phyloP scores from a whole-genome alignment of 2,888 invertebrate genomes.

The Priocnemis perturbator region DNA sequence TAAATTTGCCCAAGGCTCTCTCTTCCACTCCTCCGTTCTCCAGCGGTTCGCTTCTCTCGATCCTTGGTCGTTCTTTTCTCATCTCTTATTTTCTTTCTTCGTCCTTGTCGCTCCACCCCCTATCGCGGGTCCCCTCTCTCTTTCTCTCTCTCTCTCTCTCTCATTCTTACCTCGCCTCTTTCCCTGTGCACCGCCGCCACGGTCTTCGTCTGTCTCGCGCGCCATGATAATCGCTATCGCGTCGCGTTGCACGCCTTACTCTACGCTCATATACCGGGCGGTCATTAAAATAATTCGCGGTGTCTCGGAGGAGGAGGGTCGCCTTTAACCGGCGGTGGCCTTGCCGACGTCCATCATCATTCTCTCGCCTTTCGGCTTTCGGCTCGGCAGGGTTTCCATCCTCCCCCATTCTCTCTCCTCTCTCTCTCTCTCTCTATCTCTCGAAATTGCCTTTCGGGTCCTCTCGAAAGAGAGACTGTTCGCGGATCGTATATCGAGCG shows the following conservation, averaged over 20 bases:
- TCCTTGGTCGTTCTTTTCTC: background rate
- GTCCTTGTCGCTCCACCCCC: too few relatives aligned
- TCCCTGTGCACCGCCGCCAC: background rate
- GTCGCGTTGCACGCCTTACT: conserved; percentile 23
- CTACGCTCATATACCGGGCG: conserved; percentile 30
- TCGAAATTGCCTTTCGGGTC: conserved; percentile 13
- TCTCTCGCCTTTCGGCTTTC: conserved; percentile 15
- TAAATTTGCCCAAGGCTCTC: conserved; percentile 36
- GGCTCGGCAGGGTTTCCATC: background rate
- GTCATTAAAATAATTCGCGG: conserved; percentile 34
- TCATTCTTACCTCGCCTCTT: background rate
- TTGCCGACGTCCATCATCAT: conserved; percentile 13
- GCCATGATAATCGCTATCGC: conserved; percentile 56
- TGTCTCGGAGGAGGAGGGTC: background rate
- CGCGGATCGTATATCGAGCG: background rate
- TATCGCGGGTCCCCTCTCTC: background rate
- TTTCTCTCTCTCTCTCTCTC: conserved; percentile 11
- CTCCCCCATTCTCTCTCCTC: too few relatives aligned
- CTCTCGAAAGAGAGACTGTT: background rate
- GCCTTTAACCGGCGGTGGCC: too few relatives aligned
- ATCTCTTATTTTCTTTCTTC: too few relatives aligned
- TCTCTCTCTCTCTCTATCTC: conserved; percentile 10
- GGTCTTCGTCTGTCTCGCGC: background rate
- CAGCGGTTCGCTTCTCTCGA: background rate
- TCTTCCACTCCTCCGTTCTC: background rate